Conservation (phyloP, 2,888 invertebrate species). For the Abrostola triplasia region DNA sequence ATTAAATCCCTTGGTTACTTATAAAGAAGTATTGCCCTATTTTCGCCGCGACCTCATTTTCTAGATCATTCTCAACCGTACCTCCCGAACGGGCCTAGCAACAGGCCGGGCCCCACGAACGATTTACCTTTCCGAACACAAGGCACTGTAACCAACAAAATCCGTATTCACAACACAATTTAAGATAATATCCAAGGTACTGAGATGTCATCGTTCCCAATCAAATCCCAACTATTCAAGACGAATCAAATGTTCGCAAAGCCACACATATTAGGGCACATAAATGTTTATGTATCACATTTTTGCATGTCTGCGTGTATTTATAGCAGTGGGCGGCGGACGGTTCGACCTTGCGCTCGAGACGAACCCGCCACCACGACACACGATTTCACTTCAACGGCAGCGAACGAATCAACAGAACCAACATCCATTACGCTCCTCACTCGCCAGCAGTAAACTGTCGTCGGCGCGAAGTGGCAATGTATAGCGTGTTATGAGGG, state of each 20-base stretch:
- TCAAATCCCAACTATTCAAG: constrained; percentile 51
- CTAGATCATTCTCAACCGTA: too few species aligned
- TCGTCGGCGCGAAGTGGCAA: constrained; percentile 7
- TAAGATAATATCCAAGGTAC: constrained; percentile 20
- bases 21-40: too few species aligned
- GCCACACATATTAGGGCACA: constrained; percentile 74
- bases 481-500: constrained; percentile 17
- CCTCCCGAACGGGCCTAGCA: too few species aligned
- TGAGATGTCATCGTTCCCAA: constrained; percentile 49
- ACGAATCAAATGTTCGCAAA: constrained; percentile 57
- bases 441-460: constrained; percentile 1
- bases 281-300: constrained; percentile 79
- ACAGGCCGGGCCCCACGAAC: too few species aligned
- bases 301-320: constrained; percentile 86
- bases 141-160: too few species aligned
- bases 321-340: constrained; percentile 83
- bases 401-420: constrained; percentile 18
- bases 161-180: constrained; percentile 18
- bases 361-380: constrained; percentile 70
- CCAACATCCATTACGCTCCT: constrained; percentile 54
- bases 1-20: too few species aligned
- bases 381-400: constrained; percentile 51
- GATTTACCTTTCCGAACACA: too few species aligned
- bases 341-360: constrained; percentile 83
- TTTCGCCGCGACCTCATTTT: too few species aligned